These are phyloP conservation scores for Podarcis raffonei DNA, from an alignment of 2,113 vertebrate genomes.

Conservation along the genomic window DNA sequence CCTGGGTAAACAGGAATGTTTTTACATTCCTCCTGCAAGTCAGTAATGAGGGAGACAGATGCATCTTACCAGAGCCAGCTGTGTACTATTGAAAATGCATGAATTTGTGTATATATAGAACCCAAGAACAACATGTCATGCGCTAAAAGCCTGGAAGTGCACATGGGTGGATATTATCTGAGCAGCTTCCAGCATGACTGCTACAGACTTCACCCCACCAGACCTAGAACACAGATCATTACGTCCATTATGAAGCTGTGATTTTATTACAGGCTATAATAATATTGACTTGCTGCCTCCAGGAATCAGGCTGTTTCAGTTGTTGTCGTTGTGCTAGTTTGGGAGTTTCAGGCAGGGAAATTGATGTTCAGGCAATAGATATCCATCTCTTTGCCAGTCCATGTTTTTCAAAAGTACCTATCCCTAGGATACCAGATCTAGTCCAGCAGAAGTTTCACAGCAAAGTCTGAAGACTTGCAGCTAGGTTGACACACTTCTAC, in stretches of 20 bases:
- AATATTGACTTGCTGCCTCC: not conserved
- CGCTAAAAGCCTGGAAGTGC: conserved; percentile 4
- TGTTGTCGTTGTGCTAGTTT: not conserved
- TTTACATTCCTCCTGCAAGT: too few relatives aligned
- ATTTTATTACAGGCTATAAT: not conserved
- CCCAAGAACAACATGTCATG: not conserved
- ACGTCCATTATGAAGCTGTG: not conserved
- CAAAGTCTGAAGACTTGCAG: not conserved
- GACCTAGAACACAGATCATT: not conserved
- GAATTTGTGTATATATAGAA: not conserved
- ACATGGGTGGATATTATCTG: not conserved
- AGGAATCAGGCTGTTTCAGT: not conserved
- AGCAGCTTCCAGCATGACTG: not conserved
- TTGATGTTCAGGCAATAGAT: not conserved
- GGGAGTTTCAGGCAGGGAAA: not conserved
- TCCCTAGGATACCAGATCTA: not conserved
- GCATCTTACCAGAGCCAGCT: too few relatives aligned
- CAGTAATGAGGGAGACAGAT: too few relatives aligned
- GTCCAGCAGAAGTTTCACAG: not conserved
- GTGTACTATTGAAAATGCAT: not conserved
- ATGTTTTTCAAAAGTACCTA: not conserved
- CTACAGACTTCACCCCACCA: not conserved
- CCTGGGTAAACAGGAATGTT: too few relatives aligned
- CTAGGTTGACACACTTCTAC: not conserved
- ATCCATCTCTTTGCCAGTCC: not conserved